A percentile compares a stretch with the other conserved stretches of the same genome.
Conservation (phyloP, 2,888 invertebrate genomes). For the Philaethria dido region DNA sequence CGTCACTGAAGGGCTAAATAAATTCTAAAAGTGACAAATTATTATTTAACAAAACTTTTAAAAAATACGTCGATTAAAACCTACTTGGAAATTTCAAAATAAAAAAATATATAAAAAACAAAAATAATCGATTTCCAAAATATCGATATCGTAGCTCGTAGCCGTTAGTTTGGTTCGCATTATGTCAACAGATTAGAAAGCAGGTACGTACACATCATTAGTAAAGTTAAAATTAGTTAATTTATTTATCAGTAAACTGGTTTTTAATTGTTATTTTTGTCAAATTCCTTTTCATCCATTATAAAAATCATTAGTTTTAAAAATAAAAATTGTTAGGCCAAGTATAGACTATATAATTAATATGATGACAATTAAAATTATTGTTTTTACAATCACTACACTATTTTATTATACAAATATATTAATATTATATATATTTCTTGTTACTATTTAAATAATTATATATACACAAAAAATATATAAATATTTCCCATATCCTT, state of each 20-base stretch:
- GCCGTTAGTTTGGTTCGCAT: slow-evolving; percentile 63
- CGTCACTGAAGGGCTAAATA: too few relatives aligned
- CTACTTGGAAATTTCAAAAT: too few relatives aligned
- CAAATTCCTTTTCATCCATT: background rate
- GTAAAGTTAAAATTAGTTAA: background rate
- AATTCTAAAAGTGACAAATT: too few relatives aligned
- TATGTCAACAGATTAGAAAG: slow-evolving; percentile 44
- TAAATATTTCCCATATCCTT: too few relatives aligned
- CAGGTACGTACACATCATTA: slow-evolving; percentile 1
- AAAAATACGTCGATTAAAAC: background rate
- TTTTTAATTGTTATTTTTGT: background rate
- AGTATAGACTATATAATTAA: background rate
- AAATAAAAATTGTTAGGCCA: background rate
- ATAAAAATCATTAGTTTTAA: background rate
- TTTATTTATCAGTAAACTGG: background rate
- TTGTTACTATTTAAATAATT: too few relatives aligned
- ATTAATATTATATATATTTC: too few relatives aligned
- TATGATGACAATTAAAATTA: too few relatives aligned
- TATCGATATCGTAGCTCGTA: background rate
- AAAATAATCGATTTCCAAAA: background rate
- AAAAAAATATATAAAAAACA: too few relatives aligned
- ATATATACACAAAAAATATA: too few relatives aligned
- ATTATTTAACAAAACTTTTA: too few relatives aligned
- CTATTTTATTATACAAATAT: background rate
- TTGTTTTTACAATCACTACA: background rate